These are phyloP conservation scores for Cotesia glomerata DNA, from an alignment of 1,140 invertebrate genomes.

Conservation along the genomic window DNA sequence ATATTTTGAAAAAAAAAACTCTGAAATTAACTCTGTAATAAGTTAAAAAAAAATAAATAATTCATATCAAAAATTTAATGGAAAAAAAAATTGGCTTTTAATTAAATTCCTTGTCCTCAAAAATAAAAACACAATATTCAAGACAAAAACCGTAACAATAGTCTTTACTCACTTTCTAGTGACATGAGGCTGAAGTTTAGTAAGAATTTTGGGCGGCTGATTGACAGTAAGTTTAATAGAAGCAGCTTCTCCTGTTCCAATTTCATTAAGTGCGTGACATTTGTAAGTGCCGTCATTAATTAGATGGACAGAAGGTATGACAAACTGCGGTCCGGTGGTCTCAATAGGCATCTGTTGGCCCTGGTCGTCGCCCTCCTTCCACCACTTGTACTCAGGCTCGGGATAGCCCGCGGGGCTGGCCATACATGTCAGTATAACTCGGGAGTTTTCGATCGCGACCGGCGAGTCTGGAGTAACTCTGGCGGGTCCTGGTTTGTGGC, in stretches of 20 bases:
- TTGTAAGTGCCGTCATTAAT: conserved; percentile 87
- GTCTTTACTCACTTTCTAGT: conserved; percentile 67
- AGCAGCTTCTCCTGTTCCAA: conserved; percentile 83
- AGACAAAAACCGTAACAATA: neutral
- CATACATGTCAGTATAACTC: conserved; percentile 84
- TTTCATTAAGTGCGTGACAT: conserved; percentile 87
- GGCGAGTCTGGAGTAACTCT: conserved; percentile 83
- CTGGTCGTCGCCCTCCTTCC: conserved; percentile 75
- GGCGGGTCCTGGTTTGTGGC: conserved; percentile 87
- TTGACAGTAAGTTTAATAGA: conserved; percentile 84
- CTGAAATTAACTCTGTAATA: too few relatives aligned
- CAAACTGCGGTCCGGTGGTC: conserved; percentile 80
- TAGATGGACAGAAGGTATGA: conserved; percentile 81
- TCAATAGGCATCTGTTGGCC: conserved; percentile 68
- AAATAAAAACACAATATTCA: too few relatives aligned
- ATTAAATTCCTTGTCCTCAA: too few relatives aligned
- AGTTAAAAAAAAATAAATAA: too few relatives aligned
- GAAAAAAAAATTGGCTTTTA: too few relatives aligned
- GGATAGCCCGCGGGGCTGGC: conserved; percentile 89
- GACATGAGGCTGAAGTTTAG: conserved; percentile 82
- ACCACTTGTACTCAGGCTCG: conserved; percentile 86
- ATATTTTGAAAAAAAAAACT: too few relatives aligned
- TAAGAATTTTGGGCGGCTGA: conserved; percentile 83
- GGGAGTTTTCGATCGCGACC: conserved; percentile 82
- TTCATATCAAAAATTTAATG: too few relatives aligned